Conservation (phyloP, 2,888 invertebrate species). For the Oligia latruncula region DNA sequence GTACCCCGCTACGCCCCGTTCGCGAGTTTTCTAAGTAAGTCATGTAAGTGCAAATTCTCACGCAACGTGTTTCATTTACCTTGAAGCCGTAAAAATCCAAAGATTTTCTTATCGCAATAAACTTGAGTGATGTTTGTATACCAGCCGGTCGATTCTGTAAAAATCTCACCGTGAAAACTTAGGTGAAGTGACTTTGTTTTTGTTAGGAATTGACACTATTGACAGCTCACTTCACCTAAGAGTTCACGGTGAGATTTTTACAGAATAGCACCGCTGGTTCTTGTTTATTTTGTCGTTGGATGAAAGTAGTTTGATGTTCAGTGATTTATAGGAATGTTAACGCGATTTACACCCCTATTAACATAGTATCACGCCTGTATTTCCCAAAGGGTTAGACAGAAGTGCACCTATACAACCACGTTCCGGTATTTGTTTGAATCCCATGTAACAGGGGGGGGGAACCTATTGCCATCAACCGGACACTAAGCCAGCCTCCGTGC, state of each 20-base stretch:
- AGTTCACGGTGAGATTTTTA: too few species aligned
- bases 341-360: background rate
- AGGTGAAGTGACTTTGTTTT: too few species aligned
- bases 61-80: constrained; percentile 49
- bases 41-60: constrained; percentile 51
- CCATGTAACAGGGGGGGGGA: background rate
- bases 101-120: constrained; percentile 52
- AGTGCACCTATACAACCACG: background rate
- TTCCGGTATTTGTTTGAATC: background rate
- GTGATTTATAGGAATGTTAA: background rate
- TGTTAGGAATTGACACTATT: too few species aligned
- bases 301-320: background rate
- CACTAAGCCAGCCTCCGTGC: background rate
- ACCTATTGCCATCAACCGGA: background rate
- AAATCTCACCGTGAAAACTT: too few species aligned
- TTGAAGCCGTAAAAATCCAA: constrained; percentile 49
- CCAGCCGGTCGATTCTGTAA: too few species aligned
- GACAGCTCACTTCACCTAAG: too few species aligned
- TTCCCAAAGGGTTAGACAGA: background rate
- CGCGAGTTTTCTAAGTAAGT: constrained; percentile 57
- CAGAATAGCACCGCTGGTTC: background rate
- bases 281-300: constrained; percentile 14
- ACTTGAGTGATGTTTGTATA: constrained; percentile 50
- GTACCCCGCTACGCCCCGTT: constrained; percentile 2
- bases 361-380: background rate